phyloP scores from a whole-genome alignment of 2,113 vertebrate genomes.

The Empidonax traillii region DNA sequence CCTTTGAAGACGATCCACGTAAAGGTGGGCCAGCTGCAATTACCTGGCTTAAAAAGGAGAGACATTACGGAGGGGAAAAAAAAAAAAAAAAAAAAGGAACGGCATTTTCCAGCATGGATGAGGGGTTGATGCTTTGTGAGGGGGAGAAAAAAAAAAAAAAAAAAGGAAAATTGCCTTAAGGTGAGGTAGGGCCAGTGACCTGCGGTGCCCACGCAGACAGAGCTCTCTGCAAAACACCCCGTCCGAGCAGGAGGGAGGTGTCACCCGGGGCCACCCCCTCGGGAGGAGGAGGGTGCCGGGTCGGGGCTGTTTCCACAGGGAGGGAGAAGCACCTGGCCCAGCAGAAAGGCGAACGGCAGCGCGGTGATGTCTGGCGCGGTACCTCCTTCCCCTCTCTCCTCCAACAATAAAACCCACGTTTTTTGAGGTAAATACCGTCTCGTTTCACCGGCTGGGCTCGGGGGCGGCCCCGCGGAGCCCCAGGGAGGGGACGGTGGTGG shows the following conservation, averaged over 20 bases:
- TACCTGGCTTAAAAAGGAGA: neutral
- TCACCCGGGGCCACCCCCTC: neutral
- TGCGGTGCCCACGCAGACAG: neutral
- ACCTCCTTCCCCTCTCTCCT: neutral
- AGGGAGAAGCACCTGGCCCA: neutral
- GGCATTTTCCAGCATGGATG: neutral
- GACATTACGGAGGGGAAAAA: neutral
- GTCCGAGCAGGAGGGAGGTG: neutral
- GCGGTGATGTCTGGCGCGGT: fast-evolving
- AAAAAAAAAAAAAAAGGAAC: neutral
- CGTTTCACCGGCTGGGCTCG: neutral
- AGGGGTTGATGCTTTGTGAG: neutral
- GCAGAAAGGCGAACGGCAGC: neutral
- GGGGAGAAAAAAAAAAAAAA: neutral
- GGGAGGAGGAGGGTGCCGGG: neutral
- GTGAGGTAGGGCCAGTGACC: neutral
- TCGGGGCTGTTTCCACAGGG: neutral
- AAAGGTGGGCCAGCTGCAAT: neutral
- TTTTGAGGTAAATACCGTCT: neutral
- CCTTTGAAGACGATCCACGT: neutral
- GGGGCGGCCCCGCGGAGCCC: no score
- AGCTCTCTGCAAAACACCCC: no score
- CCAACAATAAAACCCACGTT: fast-evolving
- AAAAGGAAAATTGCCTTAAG: neutral
- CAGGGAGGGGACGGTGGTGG: no score